Conservation (phyloP, 2,113 vertebrate genomes). For the Calyptomena viridis region DNA sequence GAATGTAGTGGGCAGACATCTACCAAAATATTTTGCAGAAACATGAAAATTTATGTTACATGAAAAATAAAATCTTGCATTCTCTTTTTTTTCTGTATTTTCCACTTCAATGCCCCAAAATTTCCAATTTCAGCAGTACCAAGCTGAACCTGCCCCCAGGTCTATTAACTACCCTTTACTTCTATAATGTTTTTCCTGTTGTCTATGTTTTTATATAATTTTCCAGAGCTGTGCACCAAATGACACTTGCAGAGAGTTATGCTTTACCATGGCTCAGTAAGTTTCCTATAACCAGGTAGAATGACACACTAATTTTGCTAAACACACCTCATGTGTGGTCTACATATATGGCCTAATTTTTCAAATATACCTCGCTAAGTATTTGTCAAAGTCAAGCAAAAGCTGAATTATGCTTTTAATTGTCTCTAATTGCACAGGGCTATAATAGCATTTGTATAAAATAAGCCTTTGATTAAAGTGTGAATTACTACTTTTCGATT, state of each 20-base stretch:
- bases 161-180: neutral
- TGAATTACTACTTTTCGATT: neutral
- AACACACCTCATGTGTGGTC: neutral
- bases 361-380: neutral
- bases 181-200: neutral
- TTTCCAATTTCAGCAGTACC: neutral
- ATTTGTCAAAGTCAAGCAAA: neutral
- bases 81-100: neutral
- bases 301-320: neutral
- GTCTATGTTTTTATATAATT: neutral
- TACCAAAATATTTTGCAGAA: neutral
- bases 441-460: neutral
- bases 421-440: neutral
- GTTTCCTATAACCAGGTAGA: neutral
- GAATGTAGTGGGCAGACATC: neutral
- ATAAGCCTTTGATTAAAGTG: neutral
- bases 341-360: neutral
- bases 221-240: neutral
- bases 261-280: neutral
- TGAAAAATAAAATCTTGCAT: neutral
- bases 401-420: neutral
- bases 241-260: neutral
- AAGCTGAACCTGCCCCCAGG: neutral
- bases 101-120: neutral
- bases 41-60: neutral